These are phyloP conservation scores for Limnephilus lunatus DNA, from an alignment of 2,888 invertebrate genomes.

Conservation along the genomic window DNA sequence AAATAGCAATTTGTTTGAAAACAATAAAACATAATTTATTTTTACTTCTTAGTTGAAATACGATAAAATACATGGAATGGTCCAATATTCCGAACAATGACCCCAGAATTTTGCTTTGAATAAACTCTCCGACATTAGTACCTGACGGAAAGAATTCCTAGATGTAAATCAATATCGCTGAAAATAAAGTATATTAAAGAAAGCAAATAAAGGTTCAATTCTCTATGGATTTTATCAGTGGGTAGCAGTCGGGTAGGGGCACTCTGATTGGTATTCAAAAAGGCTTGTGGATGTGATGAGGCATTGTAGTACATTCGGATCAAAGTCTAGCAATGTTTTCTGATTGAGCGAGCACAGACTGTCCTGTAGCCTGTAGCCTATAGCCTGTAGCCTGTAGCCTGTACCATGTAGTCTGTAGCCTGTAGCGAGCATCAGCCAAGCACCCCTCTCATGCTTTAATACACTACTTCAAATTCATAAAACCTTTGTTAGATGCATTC, in stretches of 20 bases:
- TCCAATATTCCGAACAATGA: not conserved
- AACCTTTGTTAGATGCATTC: not conserved
- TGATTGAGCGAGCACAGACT: conserved; percentile 37
- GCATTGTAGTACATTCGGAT: conserved; percentile 57
- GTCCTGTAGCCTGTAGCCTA: not conserved
- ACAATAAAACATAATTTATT: not conserved
- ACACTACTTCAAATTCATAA: not conserved
- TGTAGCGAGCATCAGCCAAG: not conserved
- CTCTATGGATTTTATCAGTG: conserved; percentile 22
- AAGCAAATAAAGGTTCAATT: conserved; percentile 1
- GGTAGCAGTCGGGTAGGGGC: not conserved
- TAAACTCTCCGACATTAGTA: not conserved
- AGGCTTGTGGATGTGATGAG: conserved; percentile 52
- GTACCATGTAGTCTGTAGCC: not conserved
- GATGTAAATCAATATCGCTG: conserved; percentile 24
- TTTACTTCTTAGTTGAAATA: not conserved
- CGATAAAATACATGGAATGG: not conserved
- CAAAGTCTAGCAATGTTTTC: conserved; percentile 53
- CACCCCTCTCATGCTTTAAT: not conserved
- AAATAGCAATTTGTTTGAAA: not conserved
- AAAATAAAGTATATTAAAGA: conserved; percentile 13
- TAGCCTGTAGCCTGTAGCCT: too few relatives aligned
- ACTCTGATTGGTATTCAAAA: conserved; percentile 59
- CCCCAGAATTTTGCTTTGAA: not conserved
- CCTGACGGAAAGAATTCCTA: not conserved